Evolutionary conservation across 2,888 invertebrate species (phyloP), one percentile per base, ranked within the genome.

Genomic region (Chrysolina haemoptera): DNA sequence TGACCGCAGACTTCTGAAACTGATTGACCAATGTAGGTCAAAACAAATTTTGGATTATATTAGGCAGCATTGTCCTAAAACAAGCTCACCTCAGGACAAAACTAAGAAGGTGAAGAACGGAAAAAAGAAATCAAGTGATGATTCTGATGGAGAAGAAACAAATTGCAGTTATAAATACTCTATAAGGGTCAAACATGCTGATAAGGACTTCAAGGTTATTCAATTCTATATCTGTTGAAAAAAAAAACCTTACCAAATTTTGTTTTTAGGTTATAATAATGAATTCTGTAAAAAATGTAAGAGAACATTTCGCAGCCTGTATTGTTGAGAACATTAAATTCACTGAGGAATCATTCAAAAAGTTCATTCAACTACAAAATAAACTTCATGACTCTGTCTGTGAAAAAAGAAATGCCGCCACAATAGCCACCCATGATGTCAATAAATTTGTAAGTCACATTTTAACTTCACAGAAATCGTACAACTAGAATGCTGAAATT

Each of bases 371-470:
- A 82, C 83, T 95, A 82, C 96, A 96, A 89, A 95, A 94, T 0
- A 94, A 92, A 84, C 87, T 94, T 40, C 94, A 94, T 82, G 94
- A 94, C 76, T 91, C 91, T 0, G 88, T 95, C 11, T 96, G 96
- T 85, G 93, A 94, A 69, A 95, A 95, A 84, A 89, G 96, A 79
- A 94, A 93, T 82, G 88, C 90, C 0, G 94, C 95, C 0, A 95
- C 96, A 0, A 94, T 96, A 73, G 96, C 96, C 3, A 96, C 96
- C 0, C 96, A 96, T 86, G 96, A 96, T 85, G 87, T 94, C 77
- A 89, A 88, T 53, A 91, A 92, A 82, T 88, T 96, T 75, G 85
- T 87, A 82, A 83, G 82, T 78, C 62, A 14, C 11, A 46, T 2
- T 27, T 20, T 22, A n/a, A n/a, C 18, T 40, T 11, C 1, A 63